A percentile compares a stretch with the other conserved stretches of the same genome.
Conservation (phyloP, 2,113 vertebrate genomes). For the Perognathus longimembris region DNA sequence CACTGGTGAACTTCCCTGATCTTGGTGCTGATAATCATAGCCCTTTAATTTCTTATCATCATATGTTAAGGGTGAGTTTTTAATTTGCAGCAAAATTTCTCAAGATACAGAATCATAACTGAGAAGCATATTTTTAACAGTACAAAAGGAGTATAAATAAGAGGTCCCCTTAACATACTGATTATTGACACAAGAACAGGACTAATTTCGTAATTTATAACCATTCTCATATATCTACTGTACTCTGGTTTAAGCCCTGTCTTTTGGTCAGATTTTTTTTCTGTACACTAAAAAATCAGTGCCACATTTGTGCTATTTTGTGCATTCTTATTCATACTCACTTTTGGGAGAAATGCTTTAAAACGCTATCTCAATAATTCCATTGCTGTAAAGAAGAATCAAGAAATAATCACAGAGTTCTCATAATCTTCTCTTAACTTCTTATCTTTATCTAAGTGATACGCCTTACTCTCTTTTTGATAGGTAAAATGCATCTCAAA, state of each 20-base stretch:
- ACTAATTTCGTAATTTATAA: background rate
- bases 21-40: background rate
- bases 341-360: background rate
- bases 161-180: background rate
- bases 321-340: background rate
- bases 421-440: background rate
- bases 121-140: accelerated
- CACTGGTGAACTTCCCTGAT: background rate
- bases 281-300: background rate
- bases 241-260: background rate
- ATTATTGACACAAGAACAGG: background rate
- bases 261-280: background rate
- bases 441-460: background rate
- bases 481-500: background rate
- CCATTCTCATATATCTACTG: background rate
- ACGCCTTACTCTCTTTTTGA: background rate
- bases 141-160: background rate
- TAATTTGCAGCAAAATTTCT: background rate
- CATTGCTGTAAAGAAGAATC: background rate
- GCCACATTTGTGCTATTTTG: background rate
- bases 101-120: background rate
- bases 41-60: background rate
- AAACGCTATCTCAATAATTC: background rate
- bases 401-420: background rate
- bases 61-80: background rate